phyloP scores from a whole-genome alignment of 2,797 vertebrate species.

The Hylomyscus alleni region DNA sequence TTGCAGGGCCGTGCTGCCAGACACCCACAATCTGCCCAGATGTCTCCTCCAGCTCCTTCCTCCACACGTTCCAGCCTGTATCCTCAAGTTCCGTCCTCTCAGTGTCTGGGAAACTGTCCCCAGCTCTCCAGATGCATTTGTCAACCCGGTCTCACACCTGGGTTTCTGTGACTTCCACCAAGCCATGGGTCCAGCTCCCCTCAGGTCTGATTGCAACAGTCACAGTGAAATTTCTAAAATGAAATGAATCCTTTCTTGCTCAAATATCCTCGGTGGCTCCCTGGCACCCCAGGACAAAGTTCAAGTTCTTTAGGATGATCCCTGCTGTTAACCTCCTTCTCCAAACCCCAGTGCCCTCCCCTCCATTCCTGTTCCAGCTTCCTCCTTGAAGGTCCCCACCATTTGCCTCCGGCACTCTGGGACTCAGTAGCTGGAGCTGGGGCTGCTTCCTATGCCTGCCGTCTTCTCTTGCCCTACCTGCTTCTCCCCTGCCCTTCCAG shows the following conservation, averaged over 20 bases:
- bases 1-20: slow-evolving; percentile 14
- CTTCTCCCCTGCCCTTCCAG: neutral
- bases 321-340: fast-evolving
- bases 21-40: neutral
- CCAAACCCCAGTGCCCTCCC: neutral
- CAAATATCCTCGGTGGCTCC: neutral
- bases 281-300: neutral
- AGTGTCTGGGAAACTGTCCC: neutral
- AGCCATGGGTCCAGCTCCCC: neutral
- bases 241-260: neutral
- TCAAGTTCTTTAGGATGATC: neutral
- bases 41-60: neutral
- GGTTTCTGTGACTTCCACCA: too few relatives aligned
- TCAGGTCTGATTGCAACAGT: neutral
- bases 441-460: neutral
- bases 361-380: neutral
- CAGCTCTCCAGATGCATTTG: neutral
- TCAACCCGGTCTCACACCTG: neutral
- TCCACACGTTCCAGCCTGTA: neutral
- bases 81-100: neutral
- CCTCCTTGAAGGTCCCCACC: neutral
- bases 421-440: neutral
- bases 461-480: neutral
- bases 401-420: neutral
- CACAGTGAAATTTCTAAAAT: neutral